Percentiles rank a stretch among this genome's conserved stretches.
These are phyloP conservation scores for Pongo pygmaeus DNA, from an alignment of 2,113 vertebrate species.

Conservation along the genomic window DNA sequence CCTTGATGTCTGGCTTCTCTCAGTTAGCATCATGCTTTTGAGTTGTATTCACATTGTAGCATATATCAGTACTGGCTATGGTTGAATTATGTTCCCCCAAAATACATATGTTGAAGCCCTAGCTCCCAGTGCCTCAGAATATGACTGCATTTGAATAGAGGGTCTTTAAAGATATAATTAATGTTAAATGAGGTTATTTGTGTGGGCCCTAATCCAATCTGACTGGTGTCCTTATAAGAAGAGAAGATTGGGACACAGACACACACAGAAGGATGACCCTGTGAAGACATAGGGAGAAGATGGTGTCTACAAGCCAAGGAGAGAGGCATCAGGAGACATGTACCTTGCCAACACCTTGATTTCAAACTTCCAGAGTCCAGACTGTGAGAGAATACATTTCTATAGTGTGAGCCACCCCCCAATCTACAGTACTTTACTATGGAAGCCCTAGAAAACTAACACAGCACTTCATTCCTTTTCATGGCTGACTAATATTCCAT, in stretches of 20 bases:
- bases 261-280: neutral
- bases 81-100: neutral
- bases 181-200: neutral
- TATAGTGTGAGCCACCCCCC: neutral
- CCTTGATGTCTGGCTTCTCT: neutral
- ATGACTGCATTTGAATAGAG: neutral
- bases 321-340: neutral
- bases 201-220: neutral
- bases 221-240: neutral
- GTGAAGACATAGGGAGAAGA: neutral
- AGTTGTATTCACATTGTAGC: neutral
- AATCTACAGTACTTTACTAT: neutral
- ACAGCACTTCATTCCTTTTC: neutral
- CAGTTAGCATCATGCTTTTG: neutral
- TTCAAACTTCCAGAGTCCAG: neutral
- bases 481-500: neutral
- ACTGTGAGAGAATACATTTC: neutral
- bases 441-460: neutral
- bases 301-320: neutral
- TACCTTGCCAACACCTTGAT: neutral
- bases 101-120: neutral
- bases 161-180: neutral
- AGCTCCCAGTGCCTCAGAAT: neutral
- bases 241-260: neutral
- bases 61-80: neutral